phyloP scores from a whole-genome alignment of 1,140 invertebrate genomes.

The Hormaphis cornu region DNA sequence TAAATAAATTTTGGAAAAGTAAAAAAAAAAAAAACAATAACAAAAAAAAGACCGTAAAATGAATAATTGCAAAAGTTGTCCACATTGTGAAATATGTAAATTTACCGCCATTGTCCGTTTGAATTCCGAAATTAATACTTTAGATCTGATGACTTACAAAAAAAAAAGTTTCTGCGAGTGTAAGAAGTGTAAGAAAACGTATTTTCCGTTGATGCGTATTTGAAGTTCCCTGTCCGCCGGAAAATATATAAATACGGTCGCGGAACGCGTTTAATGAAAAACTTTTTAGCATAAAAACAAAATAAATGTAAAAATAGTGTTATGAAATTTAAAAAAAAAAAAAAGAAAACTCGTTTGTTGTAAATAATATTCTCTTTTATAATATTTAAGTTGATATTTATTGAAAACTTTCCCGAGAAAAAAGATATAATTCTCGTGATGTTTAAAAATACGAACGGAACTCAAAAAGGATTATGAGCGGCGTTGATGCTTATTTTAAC shows the following conservation, averaged over 20 bases:
- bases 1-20: background rate
- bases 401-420: no score
- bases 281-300: background rate
- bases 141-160: background rate
- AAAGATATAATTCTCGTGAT: no score
- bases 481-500: no score
- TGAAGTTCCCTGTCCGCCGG: background rate
- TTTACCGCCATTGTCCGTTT: conserved; percentile 13
- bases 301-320: background rate
- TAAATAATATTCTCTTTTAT: background rate
- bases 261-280: background rate
- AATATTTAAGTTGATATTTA: no score
- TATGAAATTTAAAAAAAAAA: background rate
- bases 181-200: background rate
- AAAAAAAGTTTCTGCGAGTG: background rate
- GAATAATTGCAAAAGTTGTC: conserved; percentile 21
- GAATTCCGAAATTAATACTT: conserved; percentile 13
- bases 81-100: conserved; percentile 4
- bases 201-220: background rate
- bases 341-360: background rate
- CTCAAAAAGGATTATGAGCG: no score
- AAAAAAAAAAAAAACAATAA: no score
- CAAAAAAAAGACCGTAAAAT: background rate
- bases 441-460: no score
- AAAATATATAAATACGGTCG: background rate